Evolutionary conservation across 2,888 invertebrate genomes (phyloP).

Genomic region (Enoplolaimus lenunculus): DNA sequence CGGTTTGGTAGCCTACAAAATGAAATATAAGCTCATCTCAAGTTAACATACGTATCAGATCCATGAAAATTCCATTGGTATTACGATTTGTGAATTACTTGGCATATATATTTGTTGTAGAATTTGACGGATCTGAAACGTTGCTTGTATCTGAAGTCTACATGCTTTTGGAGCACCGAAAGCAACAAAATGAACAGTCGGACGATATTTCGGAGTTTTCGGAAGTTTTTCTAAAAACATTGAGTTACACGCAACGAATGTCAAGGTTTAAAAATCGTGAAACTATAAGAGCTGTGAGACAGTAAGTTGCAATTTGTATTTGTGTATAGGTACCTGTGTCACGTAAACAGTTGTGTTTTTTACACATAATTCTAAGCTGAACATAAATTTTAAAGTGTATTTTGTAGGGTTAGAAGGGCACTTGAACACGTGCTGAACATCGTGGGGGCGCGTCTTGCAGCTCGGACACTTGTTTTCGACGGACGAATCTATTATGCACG

Average conservation of each 20-base stretch:
- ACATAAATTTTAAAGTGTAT: too few species aligned
- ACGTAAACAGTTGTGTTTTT: too few species aligned
- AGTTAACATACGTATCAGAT: neutral
- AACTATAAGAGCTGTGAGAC: slow-evolving; percentile 85
- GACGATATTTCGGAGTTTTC: slow-evolving; percentile 95
- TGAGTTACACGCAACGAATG: slow-evolving; percentile 86
- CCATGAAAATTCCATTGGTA: slow-evolving; percentile 37
- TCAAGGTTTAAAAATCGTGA: slow-evolving; percentile 95
- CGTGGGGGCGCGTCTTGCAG: too few species aligned
- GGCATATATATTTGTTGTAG: slow-evolving; percentile 55
- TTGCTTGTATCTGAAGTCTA: slow-evolving; percentile 58
- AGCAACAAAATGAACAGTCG: slow-evolving; percentile 90
- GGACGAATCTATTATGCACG: too few species aligned
- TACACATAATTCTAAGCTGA: too few species aligned
- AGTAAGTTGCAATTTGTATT: too few species aligned
- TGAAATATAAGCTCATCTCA: too few species aligned
- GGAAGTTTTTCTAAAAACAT: slow-evolving; percentile 92
- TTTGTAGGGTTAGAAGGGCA: too few species aligned
- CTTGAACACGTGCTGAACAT: too few species aligned
- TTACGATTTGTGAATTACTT: slow-evolving; percentile 57
- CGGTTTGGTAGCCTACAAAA: too few species aligned
- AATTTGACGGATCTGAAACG: slow-evolving; percentile 76
- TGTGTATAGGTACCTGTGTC: too few species aligned
- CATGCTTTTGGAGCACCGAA: slow-evolving; percentile 88
- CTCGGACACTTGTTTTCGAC: too few species aligned